Base-by-base conservation (phyloP, 2,797 vertebrate genomes). In the Dermochelys coriacea region DNA sequence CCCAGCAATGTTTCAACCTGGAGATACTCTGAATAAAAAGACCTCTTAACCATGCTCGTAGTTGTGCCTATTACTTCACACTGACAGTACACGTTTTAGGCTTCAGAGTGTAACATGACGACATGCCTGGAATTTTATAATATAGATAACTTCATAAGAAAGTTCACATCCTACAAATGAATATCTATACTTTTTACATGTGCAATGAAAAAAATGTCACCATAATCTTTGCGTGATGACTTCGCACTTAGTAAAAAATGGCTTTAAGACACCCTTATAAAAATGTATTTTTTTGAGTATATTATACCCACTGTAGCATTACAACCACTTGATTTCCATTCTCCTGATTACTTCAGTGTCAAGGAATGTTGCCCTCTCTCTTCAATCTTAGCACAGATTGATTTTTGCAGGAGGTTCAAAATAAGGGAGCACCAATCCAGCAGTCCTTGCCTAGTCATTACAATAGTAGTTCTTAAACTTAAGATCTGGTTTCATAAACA, bases 401-500 rank as follows among this genome's bases (percentile, higher is more conserved):
- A 68, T 68, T 68, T 68, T 68, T 68, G 64, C n/a, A 37, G n/a
- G 34, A 68, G 64, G 1, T 82, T 96, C 89, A 14, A 85, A 91
- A 80, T 8, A 90, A 37, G 49, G 84, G 91, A 80, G 37, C 14
- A 2, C 41, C 3, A 0, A 91, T 1, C 12, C 29, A 80, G 88
- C 71, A 75, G 90, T 90, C 19, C 5, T 12, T 89, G 61, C 49
- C 57, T 54, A 52, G 6, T 82, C 4, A 78, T 16, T 85, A 37
- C 31, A 83, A 79, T 0, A 82, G 64, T 64, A 55, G 55, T 82
- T 47, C 80, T 88, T 49, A 5, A 0, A 80, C 0, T 8, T 25
- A 81, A 86, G 8, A 47, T 29, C 25, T 7, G 50, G 5, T 4
- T 55, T 89, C 87, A 57, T 55, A 19, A 47, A 68, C 7, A n/a